Conservation (phyloP, 2,888 invertebrate species). For the Cartodere bifasciata region DNA sequence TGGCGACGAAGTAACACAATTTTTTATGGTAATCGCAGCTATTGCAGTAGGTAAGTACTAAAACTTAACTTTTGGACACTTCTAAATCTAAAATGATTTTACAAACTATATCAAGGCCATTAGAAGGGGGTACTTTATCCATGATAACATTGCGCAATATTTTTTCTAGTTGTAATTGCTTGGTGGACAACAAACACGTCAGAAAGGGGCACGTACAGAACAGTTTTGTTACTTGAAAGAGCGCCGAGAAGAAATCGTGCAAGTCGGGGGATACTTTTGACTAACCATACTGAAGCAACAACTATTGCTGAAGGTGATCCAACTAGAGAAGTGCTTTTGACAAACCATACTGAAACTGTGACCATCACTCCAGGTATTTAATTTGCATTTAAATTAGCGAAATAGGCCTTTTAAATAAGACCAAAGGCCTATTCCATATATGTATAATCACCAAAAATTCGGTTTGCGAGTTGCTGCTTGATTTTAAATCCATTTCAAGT, state of each 20-base stretch:
- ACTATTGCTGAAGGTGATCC: conserved; percentile 28
- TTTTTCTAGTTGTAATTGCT: conserved; percentile 46
- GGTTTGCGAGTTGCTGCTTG: no score
- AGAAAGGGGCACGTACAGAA: conserved; percentile 43
- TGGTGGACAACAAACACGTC: conserved; percentile 68
- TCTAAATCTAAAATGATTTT: no score
- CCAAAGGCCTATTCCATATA: no score
- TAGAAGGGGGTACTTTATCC: not conserved
- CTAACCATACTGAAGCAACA: conserved; percentile 30
- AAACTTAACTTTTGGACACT: no score
- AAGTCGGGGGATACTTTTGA: no score
- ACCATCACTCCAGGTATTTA: conserved; percentile 30
- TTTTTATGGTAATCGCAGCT: conserved; percentile 48
- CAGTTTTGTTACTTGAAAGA: conserved; percentile 52
- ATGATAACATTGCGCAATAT: no score
- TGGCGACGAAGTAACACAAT: conserved; percentile 72
- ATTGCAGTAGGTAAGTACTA: conserved; percentile 31
- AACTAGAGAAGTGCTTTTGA: no score
- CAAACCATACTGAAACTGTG: conserved; percentile 28
- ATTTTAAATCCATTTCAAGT: no score
- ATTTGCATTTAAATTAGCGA: no score
- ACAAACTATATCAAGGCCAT: not conserved
- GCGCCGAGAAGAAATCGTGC: conserved; percentile 29
- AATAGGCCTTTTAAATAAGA: no score
- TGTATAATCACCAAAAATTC: no score